Percentiles rank a stretch among this genome's conserved stretches.
These are phyloP conservation scores for Apocheima hispidaria DNA, from an alignment of 2,888 invertebrate species.

Conservation along the genomic window DNA sequence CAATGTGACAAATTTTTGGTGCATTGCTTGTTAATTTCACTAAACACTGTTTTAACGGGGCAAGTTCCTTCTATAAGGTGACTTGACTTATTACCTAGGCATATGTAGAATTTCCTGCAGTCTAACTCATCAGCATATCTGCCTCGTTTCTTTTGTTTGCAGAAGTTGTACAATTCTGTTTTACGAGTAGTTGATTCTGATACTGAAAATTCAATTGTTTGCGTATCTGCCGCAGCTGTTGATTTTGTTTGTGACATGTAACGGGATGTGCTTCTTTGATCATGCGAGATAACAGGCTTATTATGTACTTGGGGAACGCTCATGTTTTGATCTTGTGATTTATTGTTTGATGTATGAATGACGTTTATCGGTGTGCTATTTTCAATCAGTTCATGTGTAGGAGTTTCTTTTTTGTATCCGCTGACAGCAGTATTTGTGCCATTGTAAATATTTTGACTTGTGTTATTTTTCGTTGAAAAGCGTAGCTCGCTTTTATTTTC, in stretches of 20 bases:
- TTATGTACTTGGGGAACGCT: conserved; percentile 10
- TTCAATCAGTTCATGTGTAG: conserved; percentile 9
- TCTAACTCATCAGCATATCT: conserved; percentile 76
- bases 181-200: conserved; percentile 20
- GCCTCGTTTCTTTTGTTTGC: conserved; percentile 65
- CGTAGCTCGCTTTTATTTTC: not conserved
- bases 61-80: conserved; percentile 66
- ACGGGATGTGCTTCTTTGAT: conserved; percentile 28
- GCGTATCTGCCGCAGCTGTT: conserved; percentile 14
- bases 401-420: conserved; percentile 10
- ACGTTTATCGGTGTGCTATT: conserved; percentile 1
- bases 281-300: conserved; percentile 31
- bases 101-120: conserved; percentile 83
- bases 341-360: conserved; percentile 22
- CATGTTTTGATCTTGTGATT: conserved; percentile 25
- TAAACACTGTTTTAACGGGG: conserved; percentile 75
- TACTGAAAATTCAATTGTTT: conserved; percentile 26
- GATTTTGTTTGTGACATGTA: conserved; percentile 29
- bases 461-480: not conserved
- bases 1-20: conserved; percentile 80
- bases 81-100: conserved; percentile 59
- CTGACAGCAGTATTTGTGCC: conserved; percentile 10
- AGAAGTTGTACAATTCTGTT: conserved; percentile 46
- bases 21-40: conserved; percentile 76
- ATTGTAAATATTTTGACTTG: not conserved